These are phyloP conservation scores for Limanda limanda DNA, from an alignment of 2,113 vertebrate species.

Conservation along the genomic window DNA sequence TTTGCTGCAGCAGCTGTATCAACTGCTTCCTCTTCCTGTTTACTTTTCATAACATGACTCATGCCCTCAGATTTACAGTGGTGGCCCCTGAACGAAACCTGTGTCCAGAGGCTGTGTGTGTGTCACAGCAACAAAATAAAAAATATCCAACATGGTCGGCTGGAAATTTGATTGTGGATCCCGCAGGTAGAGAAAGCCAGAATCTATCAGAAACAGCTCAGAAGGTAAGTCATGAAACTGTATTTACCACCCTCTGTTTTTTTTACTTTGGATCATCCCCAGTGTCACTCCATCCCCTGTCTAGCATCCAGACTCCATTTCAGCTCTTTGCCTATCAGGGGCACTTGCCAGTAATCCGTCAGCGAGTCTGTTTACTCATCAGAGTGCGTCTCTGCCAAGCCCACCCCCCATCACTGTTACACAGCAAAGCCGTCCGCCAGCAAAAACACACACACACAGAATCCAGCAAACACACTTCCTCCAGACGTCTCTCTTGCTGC, in stretches of 20 bases:
- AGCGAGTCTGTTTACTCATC: not conserved
- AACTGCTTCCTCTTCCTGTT: slow-evolving; percentile 38
- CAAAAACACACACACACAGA: slow-evolving; percentile 1
- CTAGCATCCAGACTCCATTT: not conserved
- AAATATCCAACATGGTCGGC: too few species aligned
- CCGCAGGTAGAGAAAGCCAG: too few species aligned
- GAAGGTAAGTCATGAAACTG: too few species aligned
- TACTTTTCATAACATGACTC: slow-evolving; percentile 55
- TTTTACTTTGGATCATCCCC: slow-evolving; percentile 12
- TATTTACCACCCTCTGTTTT: too few species aligned
- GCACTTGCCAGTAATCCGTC: not conserved
- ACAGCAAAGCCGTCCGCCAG: slow-evolving; percentile 17
- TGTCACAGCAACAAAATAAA: not conserved
- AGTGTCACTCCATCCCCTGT: not conserved
- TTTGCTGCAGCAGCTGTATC: slow-evolving; percentile 2
- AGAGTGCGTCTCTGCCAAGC: not conserved
- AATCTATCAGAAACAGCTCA: too few species aligned
- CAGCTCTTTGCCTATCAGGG: slow-evolving; percentile 2
- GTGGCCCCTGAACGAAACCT: not conserved
- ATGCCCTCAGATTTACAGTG: slow-evolving; percentile 36
- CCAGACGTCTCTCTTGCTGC: not conserved
- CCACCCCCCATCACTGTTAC: not conserved
- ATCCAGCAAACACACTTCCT: not conserved
- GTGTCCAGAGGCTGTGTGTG: slow-evolving; percentile 1
- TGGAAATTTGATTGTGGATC: too few species aligned